Evolutionary conservation across 2,113 vertebrate genomes (phyloP), one percentile per base, ranked within the genome.

Genomic region (Paracanthobrama guichenoti): DNA sequence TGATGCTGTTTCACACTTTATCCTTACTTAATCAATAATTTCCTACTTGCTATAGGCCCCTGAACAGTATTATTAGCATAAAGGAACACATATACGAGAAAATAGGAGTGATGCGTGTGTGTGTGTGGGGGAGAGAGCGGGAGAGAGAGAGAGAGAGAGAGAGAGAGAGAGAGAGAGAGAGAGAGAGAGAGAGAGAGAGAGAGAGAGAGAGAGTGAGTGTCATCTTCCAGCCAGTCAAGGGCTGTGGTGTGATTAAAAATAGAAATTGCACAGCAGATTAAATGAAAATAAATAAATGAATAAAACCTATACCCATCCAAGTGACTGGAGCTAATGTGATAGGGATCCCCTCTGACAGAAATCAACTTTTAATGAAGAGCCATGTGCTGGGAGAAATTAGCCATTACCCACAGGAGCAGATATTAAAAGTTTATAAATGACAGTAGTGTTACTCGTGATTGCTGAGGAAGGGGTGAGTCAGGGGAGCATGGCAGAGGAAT

Each of bases 291-390:
- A 87, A 88, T 86, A 82, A 82, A 90, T 81, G 82, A 87, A 67
- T 74, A 85, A 84, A 88, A 88, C 72, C 66, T 66, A 86, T 88
- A 88, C 89, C 88, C 67, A 86, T 93, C 93, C 93, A 94, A 96
- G 94, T 93, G 90, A 93, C 89, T 95, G 91, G 89, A 87, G 93
- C 92, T 94, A 93, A 93, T 94, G 93, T 93, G 95, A 96, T 94
- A 93, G 93, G 93, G 95, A 97, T 95, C 93, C 91, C 93, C 91
- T 90, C 88, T 94, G 96, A 97, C 94, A 96, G 93, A 95, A 96
- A 97, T 96, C 92, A 96, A 97, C 94, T 95, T 96, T 96, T 97
- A 96, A 96, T 96, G 96, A 97, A 94, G 91, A 95, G 92, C 89
- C 88, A 91, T 92, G 93, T 94, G 93, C 89, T 89, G 88, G 89